These are phyloP conservation scores for Osmoderma eremita DNA, from an alignment of 2,888 invertebrate genomes.

Conservation along the genomic window DNA sequence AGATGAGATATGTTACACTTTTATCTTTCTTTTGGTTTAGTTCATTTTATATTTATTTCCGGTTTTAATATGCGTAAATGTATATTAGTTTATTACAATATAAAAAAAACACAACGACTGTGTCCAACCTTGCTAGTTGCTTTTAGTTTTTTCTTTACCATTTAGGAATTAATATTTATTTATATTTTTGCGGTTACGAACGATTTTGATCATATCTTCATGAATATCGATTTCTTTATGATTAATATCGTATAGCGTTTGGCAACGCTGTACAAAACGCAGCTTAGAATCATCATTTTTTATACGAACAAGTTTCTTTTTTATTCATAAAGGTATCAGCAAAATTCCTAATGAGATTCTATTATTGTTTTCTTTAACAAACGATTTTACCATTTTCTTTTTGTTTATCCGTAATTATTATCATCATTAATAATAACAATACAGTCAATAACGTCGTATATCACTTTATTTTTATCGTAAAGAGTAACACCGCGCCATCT, in stretches of 20 bases:
- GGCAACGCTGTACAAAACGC: too few relatives aligned
- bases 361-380: slow-evolving; percentile 6
- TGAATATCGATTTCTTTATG: too few relatives aligned
- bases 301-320: background rate
- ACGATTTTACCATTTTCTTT: slow-evolving; percentile 9
- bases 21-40: slow-evolving; percentile 14
- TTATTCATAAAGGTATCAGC: slow-evolving; percentile 21
- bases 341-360: slow-evolving; percentile 22
- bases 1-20: slow-evolving; percentile 33
- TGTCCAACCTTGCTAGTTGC: background rate
- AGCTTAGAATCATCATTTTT: background rate
- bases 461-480: slow-evolving; percentile 11
- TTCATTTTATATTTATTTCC: slow-evolving; percentile 18
- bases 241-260: too few relatives aligned
- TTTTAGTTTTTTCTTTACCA: slow-evolving; percentile 5
- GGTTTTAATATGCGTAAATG: slow-evolving; percentile 10
- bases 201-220: slow-evolving; percentile 23
- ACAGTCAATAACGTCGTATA: slow-evolving; percentile 18
- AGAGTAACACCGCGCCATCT: background rate
- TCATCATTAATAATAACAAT: slow-evolving; percentile 27
- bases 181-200: slow-evolving; percentile 10
- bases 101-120: too few relatives aligned
- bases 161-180: slow-evolving; percentile 16
- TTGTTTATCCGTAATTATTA: slow-evolving; percentile 21
- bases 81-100: background rate